phyloP scores from a whole-genome alignment of 2,113 vertebrate genomes.

The Ciconia stormi region DNA sequence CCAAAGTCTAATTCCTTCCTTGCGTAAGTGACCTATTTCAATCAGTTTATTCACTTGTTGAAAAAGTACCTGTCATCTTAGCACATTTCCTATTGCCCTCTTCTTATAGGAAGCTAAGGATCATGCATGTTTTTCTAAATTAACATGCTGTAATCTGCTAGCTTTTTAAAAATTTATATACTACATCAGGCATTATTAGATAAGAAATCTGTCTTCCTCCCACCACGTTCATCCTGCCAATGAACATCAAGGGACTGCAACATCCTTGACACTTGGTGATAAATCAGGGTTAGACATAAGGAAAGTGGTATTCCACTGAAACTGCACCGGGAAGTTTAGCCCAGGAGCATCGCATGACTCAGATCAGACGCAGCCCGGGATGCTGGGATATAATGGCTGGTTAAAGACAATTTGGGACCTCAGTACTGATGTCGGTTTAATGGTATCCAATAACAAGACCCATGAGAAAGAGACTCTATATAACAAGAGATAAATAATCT shows the following conservation, averaged over 20 bases:
- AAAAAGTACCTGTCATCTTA: conserved; percentile 48
- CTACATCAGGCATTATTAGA: neutral
- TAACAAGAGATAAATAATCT: neutral
- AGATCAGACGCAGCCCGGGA: neutral
- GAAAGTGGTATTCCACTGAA: neutral
- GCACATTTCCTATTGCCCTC: neutral
- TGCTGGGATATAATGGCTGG: neutral
- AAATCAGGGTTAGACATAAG: neutral
- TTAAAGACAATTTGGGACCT: neutral
- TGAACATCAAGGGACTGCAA: neutral
- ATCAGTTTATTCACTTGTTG: conserved; percentile 40
- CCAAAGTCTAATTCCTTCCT: conserved; percentile 13
- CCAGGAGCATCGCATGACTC: neutral
- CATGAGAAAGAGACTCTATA: neutral
- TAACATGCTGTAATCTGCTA: conserved; percentile 7
- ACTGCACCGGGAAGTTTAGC: neutral
- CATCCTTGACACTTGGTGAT: neutral
- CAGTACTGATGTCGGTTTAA: neutral
- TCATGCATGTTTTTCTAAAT: conserved; percentile 2
- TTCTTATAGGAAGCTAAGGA: neutral
- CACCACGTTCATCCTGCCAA: neutral
- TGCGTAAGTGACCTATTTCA: conserved; percentile 43
- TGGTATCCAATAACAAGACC: neutral
- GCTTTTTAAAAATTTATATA: neutral
- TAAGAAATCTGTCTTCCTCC: neutral